These are phyloP conservation scores for Laothoe populi DNA, from an alignment of 2,888 invertebrate genomes.

Conservation along the genomic window DNA sequence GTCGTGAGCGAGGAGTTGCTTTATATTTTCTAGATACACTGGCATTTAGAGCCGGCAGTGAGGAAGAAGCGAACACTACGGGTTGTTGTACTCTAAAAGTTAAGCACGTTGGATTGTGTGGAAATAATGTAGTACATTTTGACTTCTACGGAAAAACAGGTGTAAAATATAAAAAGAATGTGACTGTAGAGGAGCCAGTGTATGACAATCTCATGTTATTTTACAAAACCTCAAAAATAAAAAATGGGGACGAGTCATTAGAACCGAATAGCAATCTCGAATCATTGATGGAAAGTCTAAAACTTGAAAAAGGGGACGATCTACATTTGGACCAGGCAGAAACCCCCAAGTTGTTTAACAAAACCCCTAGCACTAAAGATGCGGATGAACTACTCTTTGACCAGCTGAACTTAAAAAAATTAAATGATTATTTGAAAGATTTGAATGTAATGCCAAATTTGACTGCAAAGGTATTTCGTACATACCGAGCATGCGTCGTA, in stretches of 20 bases:
- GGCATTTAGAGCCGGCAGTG: not conserved
- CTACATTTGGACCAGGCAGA: not conserved
- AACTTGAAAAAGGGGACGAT: not conserved
- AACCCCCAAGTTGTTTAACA: not conserved
- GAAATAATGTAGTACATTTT: not conserved
- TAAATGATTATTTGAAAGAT: not conserved
- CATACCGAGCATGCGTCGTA: not conserved
- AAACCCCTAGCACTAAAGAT: not conserved
- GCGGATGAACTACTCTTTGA: not conserved
- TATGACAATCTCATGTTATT: not conserved
- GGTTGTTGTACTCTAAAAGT: not conserved
- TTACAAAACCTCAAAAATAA: not conserved
- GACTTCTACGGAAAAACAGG: not conserved
- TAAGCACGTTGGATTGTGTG: not conserved
- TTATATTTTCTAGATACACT: not conserved
- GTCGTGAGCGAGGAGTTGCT: not conserved
- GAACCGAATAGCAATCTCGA: not conserved
- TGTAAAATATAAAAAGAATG: not conserved
- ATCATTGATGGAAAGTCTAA: not conserved
- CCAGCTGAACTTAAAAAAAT: not conserved
- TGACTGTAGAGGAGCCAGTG: not conserved
- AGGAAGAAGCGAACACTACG: not conserved
- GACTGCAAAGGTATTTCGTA: not conserved
- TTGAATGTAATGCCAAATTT: not conserved
- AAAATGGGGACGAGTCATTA: not conserved